Conservation (phyloP, 1,140 invertebrate genomes). For the Notospermus geniculatus region DNA sequence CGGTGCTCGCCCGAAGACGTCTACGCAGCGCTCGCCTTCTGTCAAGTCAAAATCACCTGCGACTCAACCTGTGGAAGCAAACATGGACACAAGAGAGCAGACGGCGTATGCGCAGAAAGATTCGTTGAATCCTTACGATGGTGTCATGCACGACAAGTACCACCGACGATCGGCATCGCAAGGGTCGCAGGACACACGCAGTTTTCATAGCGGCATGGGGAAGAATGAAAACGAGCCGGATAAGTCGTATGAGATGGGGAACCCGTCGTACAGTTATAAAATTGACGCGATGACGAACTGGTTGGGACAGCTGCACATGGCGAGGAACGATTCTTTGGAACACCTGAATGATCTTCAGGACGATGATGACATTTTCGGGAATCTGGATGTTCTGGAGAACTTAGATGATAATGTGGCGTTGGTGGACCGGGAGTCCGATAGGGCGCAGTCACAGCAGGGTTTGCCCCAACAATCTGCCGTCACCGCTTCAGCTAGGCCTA, state of each 20-base stretch:
- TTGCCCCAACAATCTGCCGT: no score
- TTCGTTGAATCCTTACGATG: neutral
- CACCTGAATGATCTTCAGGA: conserved; percentile 9
- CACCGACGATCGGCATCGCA: neutral
- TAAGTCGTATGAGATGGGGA: neutral
- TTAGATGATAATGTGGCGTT: neutral
- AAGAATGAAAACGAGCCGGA: neutral
- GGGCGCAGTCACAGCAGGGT: no score
- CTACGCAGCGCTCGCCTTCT: neutral
- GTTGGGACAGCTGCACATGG: neutral
- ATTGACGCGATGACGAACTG: neutral
- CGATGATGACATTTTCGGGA: no score
- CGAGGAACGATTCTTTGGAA: conserved; percentile 5
- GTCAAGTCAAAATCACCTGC: neutral
- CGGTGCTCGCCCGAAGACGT: neutral
- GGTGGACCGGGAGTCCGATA: no score
- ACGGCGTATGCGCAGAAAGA: neutral
- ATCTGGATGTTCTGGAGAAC: neutral
- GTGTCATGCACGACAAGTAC: neutral
- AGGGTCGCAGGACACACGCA: neutral
- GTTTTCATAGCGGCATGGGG: neutral
- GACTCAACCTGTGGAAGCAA: neutral
- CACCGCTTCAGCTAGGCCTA: neutral
- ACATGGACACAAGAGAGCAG: neutral
- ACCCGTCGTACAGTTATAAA: neutral